A percentile compares a stretch with the other conserved stretches of the same genome.
phyloP scores from a whole-genome alignment of 1,140 invertebrate genomes.

The Potamilus streckersoni region DNA sequence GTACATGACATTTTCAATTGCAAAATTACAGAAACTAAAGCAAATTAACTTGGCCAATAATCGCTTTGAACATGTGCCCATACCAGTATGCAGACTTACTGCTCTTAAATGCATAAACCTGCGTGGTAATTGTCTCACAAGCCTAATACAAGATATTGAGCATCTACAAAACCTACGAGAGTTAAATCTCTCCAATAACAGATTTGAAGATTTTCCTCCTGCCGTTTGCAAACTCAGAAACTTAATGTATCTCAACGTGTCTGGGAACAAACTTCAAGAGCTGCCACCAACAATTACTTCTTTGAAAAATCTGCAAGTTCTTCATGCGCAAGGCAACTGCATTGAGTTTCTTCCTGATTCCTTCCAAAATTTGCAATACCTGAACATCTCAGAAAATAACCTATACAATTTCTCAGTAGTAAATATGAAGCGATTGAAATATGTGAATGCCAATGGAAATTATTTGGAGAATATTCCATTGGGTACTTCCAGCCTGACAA shows the following conservation, averaged over 20 bases:
- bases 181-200: constrained; percentile 56
- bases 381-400: constrained; percentile 57
- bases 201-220: constrained; percentile 43
- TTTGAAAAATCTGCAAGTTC: constrained; percentile 47
- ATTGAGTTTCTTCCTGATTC: constrained; percentile 46
- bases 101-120: constrained; percentile 49
- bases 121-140: constrained; percentile 50
- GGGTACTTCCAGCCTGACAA: constrained; percentile 47
- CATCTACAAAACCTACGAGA: constrained; percentile 51
- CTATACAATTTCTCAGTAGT: constrained; percentile 54
- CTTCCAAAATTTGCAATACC: constrained; percentile 50
- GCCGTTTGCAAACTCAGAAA: constrained; percentile 35
- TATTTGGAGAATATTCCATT: constrained; percentile 52
- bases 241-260: constrained; percentile 53
- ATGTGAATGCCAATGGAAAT: constrained; percentile 57
- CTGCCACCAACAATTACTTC: constrained; percentile 45
- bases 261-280: constrained; percentile 49
- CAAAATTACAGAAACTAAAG: constrained; percentile 48
- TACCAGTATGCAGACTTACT: constrained; percentile 53
- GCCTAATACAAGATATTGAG: constrained; percentile 56
- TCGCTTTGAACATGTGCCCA: constrained; percentile 60
- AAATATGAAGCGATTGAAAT: constrained; percentile 48
- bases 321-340: constrained; percentile 56
- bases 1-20: constrained; percentile 57
- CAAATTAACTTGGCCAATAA: constrained; percentile 58